phyloP scores from a whole-genome alignment of 2,113 vertebrate species.

The Megalops atlanticus region DNA sequence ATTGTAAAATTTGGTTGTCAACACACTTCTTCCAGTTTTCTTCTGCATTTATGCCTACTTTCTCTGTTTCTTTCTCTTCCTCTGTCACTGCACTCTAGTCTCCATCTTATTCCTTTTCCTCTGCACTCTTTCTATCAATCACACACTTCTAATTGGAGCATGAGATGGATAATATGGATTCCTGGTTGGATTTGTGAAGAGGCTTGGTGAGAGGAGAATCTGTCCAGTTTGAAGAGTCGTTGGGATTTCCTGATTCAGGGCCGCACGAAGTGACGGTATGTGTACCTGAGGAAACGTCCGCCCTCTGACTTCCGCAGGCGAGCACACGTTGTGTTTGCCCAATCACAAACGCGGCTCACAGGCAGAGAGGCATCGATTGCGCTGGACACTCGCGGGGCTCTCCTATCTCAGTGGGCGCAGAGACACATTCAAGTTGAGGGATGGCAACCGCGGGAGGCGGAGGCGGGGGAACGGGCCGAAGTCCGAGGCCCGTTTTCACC shows the following conservation, averaged over 20 bases:
- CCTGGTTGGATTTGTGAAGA: not conserved
- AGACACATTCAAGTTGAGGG: not conserved
- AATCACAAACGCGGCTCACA: not conserved
- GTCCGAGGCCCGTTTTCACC: not conserved
- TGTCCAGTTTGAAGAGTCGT: not conserved
- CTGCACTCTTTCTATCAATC: not conserved
- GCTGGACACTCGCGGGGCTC: too few species aligned
- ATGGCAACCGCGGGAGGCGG: constrained; percentile 56
- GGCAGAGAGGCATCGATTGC: constrained; percentile 9
- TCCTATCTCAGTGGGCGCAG: too few species aligned
- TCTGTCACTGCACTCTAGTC: not conserved
- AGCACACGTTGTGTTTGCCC: not conserved
- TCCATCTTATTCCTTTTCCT: not conserved
- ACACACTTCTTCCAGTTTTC: not conserved
- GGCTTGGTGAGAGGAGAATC: not conserved
- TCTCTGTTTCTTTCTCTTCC: not conserved
- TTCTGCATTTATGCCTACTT: not conserved
- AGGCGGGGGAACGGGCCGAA: constrained; percentile 34
- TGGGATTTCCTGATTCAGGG: not conserved
- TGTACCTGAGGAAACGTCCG: not conserved
- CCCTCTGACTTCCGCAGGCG: not conserved
- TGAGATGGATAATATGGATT: not conserved
- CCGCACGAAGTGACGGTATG: not conserved
- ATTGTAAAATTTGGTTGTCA: not conserved
- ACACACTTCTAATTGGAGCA: not conserved